These are phyloP conservation scores for Antitype chi DNA, from an alignment of 2,888 invertebrate genomes.

Conservation along the genomic window DNA sequence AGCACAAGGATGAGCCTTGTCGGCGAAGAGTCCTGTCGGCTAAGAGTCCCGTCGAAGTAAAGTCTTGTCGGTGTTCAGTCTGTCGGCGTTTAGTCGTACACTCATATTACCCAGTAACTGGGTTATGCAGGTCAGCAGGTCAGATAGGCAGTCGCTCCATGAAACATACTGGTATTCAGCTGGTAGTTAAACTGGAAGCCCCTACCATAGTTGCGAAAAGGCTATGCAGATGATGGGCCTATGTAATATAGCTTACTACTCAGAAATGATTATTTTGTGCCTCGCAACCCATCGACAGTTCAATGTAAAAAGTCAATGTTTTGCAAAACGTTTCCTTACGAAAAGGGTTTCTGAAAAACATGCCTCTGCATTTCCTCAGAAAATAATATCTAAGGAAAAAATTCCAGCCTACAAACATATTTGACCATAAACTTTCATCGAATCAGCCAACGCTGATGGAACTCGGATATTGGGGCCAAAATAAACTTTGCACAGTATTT, in stretches of 20 bases:
- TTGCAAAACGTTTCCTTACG: slow-evolving; percentile 12
- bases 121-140: too few relatives aligned
- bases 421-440: slow-evolving; percentile 54
- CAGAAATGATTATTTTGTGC: not conserved
- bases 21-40: too few relatives aligned
- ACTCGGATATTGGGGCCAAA: slow-evolving; percentile 50
- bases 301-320: slow-evolving; percentile 13
- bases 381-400: slow-evolving; percentile 56
- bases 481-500: slow-evolving; percentile 45
- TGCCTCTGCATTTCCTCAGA: slow-evolving; percentile 24
- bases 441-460: slow-evolving; percentile 46
- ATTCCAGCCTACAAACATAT: slow-evolving; percentile 25
- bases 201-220: too few relatives aligned
- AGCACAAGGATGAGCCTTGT: too few relatives aligned
- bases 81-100: too few relatives aligned
- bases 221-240: too few relatives aligned
- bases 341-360: slow-evolving; percentile 20
- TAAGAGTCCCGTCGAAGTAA: too few relatives aligned
- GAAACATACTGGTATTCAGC: too few relatives aligned
- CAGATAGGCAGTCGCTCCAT: too few relatives aligned
- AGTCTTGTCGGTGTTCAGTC: too few relatives aligned
- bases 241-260: not conserved
- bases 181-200: too few relatives aligned
- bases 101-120: too few relatives aligned
- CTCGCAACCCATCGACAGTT: not conserved